Evolutionary conservation across 2,888 invertebrate species (phyloP).

Genomic region (Autographa pulchrina): DNA sequence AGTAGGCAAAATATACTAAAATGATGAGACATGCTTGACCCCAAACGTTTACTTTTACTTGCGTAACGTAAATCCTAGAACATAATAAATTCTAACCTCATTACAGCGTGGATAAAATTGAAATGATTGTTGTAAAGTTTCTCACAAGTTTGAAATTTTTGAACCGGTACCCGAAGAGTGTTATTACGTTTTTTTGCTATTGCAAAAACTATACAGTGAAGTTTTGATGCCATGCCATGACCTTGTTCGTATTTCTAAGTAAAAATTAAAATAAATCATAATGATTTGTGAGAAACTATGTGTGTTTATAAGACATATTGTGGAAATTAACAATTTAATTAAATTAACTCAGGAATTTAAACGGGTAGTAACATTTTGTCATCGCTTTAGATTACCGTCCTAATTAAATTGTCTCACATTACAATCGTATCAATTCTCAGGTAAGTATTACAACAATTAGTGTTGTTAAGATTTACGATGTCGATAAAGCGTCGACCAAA

Average conservation of each 20-base stretch:
- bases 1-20: no score
- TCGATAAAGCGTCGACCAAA: neutral
- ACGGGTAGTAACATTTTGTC: neutral
- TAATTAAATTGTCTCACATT: neutral
- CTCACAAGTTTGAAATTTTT: constrained; percentile 15
- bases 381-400: neutral
- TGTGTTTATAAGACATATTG: neutral
- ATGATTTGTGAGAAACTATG: constrained; percentile 26
- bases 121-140: constrained; percentile 14
- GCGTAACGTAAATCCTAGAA: no score
- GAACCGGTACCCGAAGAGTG: constrained; percentile 27
- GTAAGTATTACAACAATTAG: neutral
- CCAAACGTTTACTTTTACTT: no score
- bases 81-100: neutral
- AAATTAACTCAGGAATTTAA: neutral
- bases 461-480: neutral
- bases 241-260: constrained; percentile 30
- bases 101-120: constrained; percentile 9
- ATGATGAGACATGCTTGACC: no score
- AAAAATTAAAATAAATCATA: constrained; percentile 19
- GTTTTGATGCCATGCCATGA: constrained; percentile 19
- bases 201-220: constrained; percentile 26
- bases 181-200: constrained; percentile 36
- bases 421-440: neutral
- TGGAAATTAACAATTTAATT: neutral